A percentile compares a stretch with the other conserved stretches of the same genome.
These are phyloP conservation scores for Zaprionus davidi DNA, from an alignment of 1,140 invertebrate genomes.

Conservation along the genomic window DNA sequence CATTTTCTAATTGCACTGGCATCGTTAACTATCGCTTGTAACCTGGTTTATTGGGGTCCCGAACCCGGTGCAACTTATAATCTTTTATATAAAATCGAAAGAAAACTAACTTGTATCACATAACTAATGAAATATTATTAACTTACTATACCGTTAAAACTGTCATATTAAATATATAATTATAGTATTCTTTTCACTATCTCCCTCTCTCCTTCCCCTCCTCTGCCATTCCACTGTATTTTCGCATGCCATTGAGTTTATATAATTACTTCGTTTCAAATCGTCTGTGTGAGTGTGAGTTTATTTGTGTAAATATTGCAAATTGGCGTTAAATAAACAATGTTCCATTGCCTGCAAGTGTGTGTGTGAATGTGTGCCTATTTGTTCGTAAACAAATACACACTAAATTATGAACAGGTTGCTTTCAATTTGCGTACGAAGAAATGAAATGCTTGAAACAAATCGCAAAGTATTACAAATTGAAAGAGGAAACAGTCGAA, in stretches of 20 bases:
- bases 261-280: conserved; percentile 26
- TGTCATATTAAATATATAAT: conserved; percentile 37
- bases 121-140: conserved; percentile 30
- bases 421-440: conserved; percentile 2
- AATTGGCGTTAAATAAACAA: conserved; percentile 52
- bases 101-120: neutral
- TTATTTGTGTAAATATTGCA: conserved; percentile 43
- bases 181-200: conserved; percentile 10
- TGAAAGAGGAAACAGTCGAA: conserved; percentile 29
- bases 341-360: conserved; percentile 8
- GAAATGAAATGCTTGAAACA: conserved; percentile 11
- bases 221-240: neutral
- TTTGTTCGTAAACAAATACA: conserved; percentile 20
- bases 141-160: conserved; percentile 29
- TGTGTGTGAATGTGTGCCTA: neutral
- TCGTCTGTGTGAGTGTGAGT: neutral
- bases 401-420: conserved; percentile 16
- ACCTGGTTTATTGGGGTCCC: neutral
- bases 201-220: neutral
- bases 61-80: neutral
- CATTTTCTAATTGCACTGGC: neutral
- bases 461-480: conserved; percentile 37
- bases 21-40: neutral
- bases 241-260: conserved; percentile 21
- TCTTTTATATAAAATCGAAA: conserved; percentile 3